Conservation (phyloP, 2,888 invertebrate genomes). For the Scaptomyza caliginosa region DNA sequence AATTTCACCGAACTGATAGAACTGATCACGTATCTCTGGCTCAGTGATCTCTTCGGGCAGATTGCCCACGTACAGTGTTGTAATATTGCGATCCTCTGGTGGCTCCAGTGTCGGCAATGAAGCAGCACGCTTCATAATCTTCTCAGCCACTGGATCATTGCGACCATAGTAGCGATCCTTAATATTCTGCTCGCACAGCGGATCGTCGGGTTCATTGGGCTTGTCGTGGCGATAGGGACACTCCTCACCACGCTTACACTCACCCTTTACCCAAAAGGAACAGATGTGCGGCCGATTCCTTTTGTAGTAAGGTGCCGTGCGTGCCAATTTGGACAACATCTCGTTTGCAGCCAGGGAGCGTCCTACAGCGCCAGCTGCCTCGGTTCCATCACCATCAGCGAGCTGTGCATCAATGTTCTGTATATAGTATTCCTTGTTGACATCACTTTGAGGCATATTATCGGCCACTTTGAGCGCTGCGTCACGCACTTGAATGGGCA, state of each 20-base stretch:
- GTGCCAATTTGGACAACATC: slow-evolving; percentile 92
- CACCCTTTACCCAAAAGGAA: slow-evolving; percentile 98
- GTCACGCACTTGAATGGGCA: slow-evolving; percentile 93
- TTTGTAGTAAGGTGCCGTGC: slow-evolving; percentile 96
- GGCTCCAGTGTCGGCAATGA: slow-evolving; percentile 97
- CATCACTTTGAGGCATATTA: slow-evolving; percentile 94
- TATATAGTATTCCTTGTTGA: slow-evolving; percentile 95
- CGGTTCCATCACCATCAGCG: slow-evolving; percentile 83
- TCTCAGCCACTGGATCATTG: slow-evolving; percentile 97
- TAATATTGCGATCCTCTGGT: slow-evolving; percentile 97
- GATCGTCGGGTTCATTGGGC: slow-evolving; percentile 97
- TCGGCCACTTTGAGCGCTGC: slow-evolving; percentile 93
- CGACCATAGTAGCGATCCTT: slow-evolving; percentile 95
- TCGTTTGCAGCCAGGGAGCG: slow-evolving; percentile 90
- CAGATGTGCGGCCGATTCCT: slow-evolving; percentile 96
- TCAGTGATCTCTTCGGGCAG: slow-evolving; percentile 94
- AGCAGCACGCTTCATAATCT: slow-evolving; percentile 92
- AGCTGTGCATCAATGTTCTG: slow-evolving; percentile 94
- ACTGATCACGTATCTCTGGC: slow-evolving; percentile 96
- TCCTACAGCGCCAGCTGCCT: slow-evolving; percentile 87
- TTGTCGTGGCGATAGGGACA: slow-evolving; percentile 97
- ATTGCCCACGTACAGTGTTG: slow-evolving; percentile 98
- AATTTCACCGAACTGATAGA: slow-evolving; percentile 99
- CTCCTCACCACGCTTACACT: slow-evolving; percentile 96
- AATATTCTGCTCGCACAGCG: slow-evolving; percentile 95